Evolutionary conservation across 2,888 invertebrate species (phyloP), one percentile per base, ranked within the genome.

Genomic region (Erannis defoliaria): DNA sequence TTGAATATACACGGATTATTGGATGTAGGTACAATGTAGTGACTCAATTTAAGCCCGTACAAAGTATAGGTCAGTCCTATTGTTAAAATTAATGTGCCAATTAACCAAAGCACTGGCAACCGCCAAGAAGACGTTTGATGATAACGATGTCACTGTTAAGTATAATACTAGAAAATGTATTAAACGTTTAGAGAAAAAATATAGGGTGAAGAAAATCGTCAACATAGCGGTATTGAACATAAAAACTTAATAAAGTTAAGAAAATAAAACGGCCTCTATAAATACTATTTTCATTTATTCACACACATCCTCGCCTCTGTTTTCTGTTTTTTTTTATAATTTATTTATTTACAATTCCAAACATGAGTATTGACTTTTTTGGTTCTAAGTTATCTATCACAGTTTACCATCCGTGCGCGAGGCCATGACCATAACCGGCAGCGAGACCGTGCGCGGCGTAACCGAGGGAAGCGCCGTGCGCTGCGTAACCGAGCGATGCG

Each of bases 231-330:
- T n/a, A n/a, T n/a, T n/a, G n/a, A n/a, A n/a, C n/a, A n/a, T n/a
- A n/a, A n/a, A 29, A 16, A 5, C 9, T 9, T 0, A 16, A 16
- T 14, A 16, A 45, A 29, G 1, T 33, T 0, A 12, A 19, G 46
- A 18, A 21, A 63, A 23, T 23, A 35, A 50, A 53, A 56, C 23
- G 33, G 40, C 45, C n/a, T 37, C 5, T 33, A 29, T 62, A 79
- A 81, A 68, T 80, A 82, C 77, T 80, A 79, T 84, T 81, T 73
- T 85, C 89, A 88, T 91, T 90, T 91, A 91, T 91, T 91, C 89
- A 88, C 91, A 81, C 84, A 84, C 91, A 89, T 90, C 90, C 90
- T 90, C 90, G 86, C 88, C 84, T 77, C 82, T 84, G 77, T 88
- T 85, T 82, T 81, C 81, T 85, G 81, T 86, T 76, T 81, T 80